Evolutionary conservation across 53 echinoderm and acorn worm genomes (phyloP), one percentile per base, ranked within the genome.

Genomic region (Astropecten irregularis): DNA sequence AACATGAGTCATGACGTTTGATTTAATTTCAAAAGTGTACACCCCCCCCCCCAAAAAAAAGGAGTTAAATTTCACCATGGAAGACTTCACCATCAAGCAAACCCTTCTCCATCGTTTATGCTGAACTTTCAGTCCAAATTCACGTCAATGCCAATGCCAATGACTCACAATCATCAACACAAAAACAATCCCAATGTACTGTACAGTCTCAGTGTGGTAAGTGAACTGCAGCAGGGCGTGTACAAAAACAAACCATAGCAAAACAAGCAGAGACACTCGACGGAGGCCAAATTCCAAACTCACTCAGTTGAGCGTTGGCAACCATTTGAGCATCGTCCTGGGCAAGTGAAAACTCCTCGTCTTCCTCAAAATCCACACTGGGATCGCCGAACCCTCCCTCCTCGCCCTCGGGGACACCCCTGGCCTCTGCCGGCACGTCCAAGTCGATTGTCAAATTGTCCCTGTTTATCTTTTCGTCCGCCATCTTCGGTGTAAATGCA

Each of bases 231-330:
- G n/a, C 3, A 58, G 60, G 60, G 60, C 31, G 60, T 60, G 60
- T 31, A 28, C 32, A 4, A 60, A 60, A 58, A 25, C 23, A 58
- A 26, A 3, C 6, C 3, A 60, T 29, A 5, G 2, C 29, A 54
- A 54, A 54, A 54, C 21, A 54, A 2, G 30, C 59, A 30, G 14
- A 58, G 28, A 30, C 59, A 28, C 28, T 29, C 18, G 11, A 8
- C 42, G 11, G 5, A 5, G 42, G n/a, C 9, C 14, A 27, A 27
- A 37, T 36, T n/a, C 65, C 2, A n/a, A 44, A 69, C 86, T 85
- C 76, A 85, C 86, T 73, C 38, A 85, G 76, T 29, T 74, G 86
- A n/a, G 86, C 86, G 51, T 85, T 85, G 3, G 74, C 54, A 19
- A 67, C 86, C 44, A 85, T 37, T 42, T 73, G 27, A 26, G 49